Conservation (phyloP, 2,113 vertebrate species). For the Haliaeetus leucogaster region DNA sequence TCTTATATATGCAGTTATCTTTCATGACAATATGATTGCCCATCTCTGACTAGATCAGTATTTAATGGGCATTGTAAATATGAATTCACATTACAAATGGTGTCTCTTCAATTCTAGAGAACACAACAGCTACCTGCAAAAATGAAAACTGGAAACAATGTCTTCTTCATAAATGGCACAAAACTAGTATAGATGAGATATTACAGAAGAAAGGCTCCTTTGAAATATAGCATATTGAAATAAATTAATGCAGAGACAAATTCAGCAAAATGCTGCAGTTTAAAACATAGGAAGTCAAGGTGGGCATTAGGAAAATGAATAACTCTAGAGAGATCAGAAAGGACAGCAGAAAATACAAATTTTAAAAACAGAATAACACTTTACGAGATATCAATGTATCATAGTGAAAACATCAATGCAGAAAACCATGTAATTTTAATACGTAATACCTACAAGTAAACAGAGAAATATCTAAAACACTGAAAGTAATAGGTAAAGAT, state of each 20-base stretch:
- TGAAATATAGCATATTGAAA: neutral
- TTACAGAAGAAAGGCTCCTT: neutral
- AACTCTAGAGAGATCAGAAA: neutral
- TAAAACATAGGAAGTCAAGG: neutral
- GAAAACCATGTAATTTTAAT: neutral
- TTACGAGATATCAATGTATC: neutral
- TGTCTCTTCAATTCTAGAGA: neutral
- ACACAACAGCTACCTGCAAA: neutral
- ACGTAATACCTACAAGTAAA: neutral
- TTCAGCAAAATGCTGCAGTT: neutral
- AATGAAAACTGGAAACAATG: neutral
- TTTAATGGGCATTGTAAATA: neutral
- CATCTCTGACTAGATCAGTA: neutral
- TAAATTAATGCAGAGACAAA: neutral
- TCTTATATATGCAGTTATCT: neutral
- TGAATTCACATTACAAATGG: neutral
- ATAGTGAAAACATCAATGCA: neutral
- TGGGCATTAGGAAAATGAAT: neutral
- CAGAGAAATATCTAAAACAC: neutral
- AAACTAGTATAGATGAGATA: neutral
- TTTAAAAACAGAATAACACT: neutral
- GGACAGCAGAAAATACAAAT: neutral
- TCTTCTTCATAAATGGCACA: neutral
- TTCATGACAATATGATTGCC: neutral
- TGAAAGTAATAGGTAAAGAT: conserved; percentile 7